Evolutionary conservation across 2,888 invertebrate species (phyloP).

Genomic region (Sylvicola fuscatus): DNA sequence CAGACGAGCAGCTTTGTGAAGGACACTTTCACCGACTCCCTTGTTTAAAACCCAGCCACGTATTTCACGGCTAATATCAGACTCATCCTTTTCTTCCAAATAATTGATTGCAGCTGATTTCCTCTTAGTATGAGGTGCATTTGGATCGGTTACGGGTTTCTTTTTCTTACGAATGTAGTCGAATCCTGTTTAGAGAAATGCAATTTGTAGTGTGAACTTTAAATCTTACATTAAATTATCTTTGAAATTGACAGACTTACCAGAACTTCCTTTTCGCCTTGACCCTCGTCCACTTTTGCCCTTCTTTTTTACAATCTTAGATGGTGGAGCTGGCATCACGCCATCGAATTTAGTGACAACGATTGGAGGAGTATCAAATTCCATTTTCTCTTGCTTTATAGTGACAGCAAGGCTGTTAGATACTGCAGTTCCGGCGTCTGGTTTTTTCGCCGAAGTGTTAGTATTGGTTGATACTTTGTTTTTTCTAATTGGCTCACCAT

Average conservation of each 20-base stretch:
- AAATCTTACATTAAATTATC: conserved; percentile 1
- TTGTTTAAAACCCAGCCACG: conserved; percentile 87
- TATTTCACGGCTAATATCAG: conserved; percentile 68
- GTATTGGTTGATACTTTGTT: not conserved
- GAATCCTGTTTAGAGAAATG: too few relatives aligned
- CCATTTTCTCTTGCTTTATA: conserved; percentile 3
- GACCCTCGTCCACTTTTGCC: conserved; percentile 11
- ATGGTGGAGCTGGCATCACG: too few relatives aligned
- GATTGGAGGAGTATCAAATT: conserved; percentile 2
- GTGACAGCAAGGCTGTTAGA: not conserved
- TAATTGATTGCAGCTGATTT: conserved; percentile 7
- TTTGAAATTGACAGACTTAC: conserved; percentile 7
- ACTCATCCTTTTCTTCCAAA: conserved; percentile 12
- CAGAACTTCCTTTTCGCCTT: conserved; percentile 22
- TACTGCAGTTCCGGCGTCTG: not conserved
- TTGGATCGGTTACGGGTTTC: conserved; percentile 35
- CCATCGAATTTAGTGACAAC: conserved; percentile 6
- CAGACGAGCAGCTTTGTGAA: conserved; percentile 77
- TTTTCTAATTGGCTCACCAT: conserved; percentile 8
- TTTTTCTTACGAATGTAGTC: conserved; percentile 83
- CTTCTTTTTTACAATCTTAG: conserved; percentile 4
- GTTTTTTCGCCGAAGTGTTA: not conserved
- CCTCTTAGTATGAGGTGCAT: conserved; percentile 4
- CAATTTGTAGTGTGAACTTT: not conserved
- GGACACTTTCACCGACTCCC: conserved; percentile 79